These are phyloP conservation scores for Eumeta japonica DNA, from an alignment of 1,140 invertebrate genomes.

Conservation along the genomic window DNA sequence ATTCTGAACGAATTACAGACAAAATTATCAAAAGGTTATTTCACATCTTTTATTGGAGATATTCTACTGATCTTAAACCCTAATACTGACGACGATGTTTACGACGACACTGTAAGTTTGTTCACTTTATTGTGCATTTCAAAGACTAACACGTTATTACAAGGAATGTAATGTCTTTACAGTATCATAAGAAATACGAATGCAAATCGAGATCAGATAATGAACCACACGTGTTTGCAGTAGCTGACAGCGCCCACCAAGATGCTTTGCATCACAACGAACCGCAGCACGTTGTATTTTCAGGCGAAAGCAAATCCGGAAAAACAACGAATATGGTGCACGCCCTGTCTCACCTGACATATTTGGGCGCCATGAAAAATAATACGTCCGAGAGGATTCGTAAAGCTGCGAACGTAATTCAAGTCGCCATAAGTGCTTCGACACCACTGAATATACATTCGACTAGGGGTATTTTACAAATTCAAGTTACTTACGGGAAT, in stretches of 20 bases:
- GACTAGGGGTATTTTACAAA: constrained; percentile 79
- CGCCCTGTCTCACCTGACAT: constrained; percentile 72
- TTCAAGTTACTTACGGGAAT: constrained; percentile 81
- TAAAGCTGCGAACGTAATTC: constrained; percentile 71
- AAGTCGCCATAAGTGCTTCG: constrained; percentile 80
- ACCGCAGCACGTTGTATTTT: constrained; percentile 77
- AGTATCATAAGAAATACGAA: constrained; percentile 80
- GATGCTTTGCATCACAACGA: constrained; percentile 80
- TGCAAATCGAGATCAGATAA: constrained; percentile 86
- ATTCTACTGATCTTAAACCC: constrained; percentile 86
- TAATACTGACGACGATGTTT: constrained; percentile 70
- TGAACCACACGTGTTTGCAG: constrained; percentile 84
- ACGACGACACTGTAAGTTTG: constrained; percentile 64
- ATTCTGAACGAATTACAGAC: constrained; percentile 74
- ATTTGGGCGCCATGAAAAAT: constrained; percentile 63
- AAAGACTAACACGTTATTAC: no score
- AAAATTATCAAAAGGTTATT: constrained; percentile 69
- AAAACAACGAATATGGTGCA: constrained; percentile 78
- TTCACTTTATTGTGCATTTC: constrained; percentile 6
- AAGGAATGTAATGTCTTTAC: no score
- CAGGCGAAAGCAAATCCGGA: constrained; percentile 82
- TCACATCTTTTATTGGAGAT: constrained; percentile 88
- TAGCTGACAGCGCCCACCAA: constrained; percentile 85
- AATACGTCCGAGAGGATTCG: constrained; percentile 68
- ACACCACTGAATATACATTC: constrained; percentile 85